Percentiles rank a stretch among this genome's conserved stretches.
Conservation (phyloP, 2,888 invertebrate genomes). For the Galerucella pusilla region DNA sequence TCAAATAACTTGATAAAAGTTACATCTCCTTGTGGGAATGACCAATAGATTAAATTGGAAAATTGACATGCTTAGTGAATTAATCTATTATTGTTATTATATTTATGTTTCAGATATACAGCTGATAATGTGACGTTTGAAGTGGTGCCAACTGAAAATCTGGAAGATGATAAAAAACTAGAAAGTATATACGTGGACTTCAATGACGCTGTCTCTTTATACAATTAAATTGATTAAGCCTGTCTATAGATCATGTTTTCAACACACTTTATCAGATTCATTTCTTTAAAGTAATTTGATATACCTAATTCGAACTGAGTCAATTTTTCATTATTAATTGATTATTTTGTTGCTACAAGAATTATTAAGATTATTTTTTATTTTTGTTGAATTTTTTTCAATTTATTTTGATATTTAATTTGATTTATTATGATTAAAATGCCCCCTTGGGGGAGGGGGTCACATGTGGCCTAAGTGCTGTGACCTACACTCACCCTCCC, state of each 20-base stretch:
- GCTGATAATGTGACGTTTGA: conserved; percentile 11
- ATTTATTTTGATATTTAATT: too few relatives aligned
- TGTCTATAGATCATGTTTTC: neutral
- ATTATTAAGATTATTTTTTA: too few relatives aligned
- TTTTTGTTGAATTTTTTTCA: too few relatives aligned
- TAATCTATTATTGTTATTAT: conserved; percentile 34
- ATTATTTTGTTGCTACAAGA: too few relatives aligned
- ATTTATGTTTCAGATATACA: conserved; percentile 21
- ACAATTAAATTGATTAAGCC: conserved; percentile 7
- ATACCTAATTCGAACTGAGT: neutral
- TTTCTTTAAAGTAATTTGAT: neutral
- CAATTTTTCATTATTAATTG: neutral
- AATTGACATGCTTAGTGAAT: conserved; percentile 32
- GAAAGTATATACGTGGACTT: conserved; percentile 11
- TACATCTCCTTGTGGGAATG: conserved; percentile 35
- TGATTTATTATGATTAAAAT: too few relatives aligned
- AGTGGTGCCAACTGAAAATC: conserved; percentile 16
- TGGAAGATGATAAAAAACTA: conserved; percentile 12
- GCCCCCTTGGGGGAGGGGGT: too few relatives aligned
- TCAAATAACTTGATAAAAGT: conserved; percentile 36
- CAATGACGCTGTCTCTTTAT: conserved; percentile 1
- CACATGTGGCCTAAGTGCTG: too few relatives aligned
- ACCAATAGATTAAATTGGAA: conserved; percentile 34
- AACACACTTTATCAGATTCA: conserved; percentile 5
- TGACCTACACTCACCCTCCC: too few relatives aligned